A percentile compares a stretch with the other conserved stretches of the same genome.
Evolutionary conservation across 2,888 invertebrate species (phyloP).

Genomic region (Nephrotoma guestfalica): DNA sequence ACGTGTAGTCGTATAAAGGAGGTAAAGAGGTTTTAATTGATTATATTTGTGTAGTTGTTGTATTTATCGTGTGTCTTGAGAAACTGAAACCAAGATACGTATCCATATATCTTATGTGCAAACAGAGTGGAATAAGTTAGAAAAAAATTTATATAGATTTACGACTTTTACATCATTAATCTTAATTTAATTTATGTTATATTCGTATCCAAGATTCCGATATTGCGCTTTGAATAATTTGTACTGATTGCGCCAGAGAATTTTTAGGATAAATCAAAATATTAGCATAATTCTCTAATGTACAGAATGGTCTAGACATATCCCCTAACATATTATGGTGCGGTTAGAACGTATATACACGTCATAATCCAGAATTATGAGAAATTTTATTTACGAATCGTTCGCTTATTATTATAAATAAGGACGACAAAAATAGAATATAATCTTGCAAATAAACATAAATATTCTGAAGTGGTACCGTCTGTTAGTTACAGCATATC

Average conservation of each 20-base stretch:
- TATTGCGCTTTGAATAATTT: background rate
- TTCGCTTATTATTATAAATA: background rate
- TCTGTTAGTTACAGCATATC: background rate
- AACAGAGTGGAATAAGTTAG: background rate
- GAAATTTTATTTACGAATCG: background rate
- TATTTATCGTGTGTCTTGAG: background rate
- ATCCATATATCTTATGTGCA: background rate
- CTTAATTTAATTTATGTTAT: background rate
- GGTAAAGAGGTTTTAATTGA: background rate
- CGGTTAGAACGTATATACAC: background rate
- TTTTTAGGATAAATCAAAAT: background rate
- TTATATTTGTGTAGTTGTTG: background rate
- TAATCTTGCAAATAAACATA: background rate
- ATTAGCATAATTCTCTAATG: background rate
- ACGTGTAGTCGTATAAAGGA: background rate
- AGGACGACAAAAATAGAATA: background rate
- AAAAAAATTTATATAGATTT: background rate
- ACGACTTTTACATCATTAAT: background rate
- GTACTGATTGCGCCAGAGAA: background rate
- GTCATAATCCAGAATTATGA: background rate
- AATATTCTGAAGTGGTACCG: background rate
- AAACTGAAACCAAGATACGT: background rate
- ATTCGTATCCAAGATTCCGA: background rate
- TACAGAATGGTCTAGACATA: background rate
- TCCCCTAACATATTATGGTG: background rate